These are phyloP conservation scores for Yponomeuta evonymella DNA, from an alignment of 2,888 invertebrate species.

Conservation along the genomic window DNA sequence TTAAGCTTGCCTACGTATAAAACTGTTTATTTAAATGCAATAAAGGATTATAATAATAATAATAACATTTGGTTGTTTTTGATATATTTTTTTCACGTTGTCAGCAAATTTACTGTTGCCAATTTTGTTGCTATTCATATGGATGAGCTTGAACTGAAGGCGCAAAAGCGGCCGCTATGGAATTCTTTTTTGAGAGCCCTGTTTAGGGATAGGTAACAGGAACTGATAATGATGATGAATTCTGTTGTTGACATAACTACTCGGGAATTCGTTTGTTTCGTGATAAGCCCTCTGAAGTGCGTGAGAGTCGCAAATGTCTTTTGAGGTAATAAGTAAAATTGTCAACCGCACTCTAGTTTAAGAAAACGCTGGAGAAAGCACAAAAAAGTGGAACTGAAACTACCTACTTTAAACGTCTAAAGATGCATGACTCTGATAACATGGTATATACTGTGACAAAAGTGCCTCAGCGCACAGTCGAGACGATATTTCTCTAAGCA, in stretches of 20 bases:
- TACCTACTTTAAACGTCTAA: not conserved
- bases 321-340: conserved; percentile 2
- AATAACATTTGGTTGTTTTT: no score
- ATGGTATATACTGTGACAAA: not conserved
- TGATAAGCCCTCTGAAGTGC: not conserved
- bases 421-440: not conserved
- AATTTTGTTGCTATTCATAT: no score
- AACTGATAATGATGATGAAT: not conserved
- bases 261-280: not conserved
- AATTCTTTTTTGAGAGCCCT: no score
- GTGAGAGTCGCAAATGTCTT: not conserved
- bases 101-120: no score
- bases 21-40: no score
- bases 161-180: no score
- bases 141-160: no score
- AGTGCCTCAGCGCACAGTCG: not conserved
- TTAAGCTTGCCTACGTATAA: no score
- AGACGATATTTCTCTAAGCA: not conserved
- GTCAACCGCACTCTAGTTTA: not conserved
- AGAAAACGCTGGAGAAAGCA: not conserved
- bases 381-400: not conserved
- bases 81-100: no score
- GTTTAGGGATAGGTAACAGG: not conserved
- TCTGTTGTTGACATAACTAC: no score
- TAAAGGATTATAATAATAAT: no score